Percentiles rank a stretch among this genome's conserved stretches.
Conservation (phyloP, 2,888 invertebrate genomes). For the Caenorhabditis afra region DNA sequence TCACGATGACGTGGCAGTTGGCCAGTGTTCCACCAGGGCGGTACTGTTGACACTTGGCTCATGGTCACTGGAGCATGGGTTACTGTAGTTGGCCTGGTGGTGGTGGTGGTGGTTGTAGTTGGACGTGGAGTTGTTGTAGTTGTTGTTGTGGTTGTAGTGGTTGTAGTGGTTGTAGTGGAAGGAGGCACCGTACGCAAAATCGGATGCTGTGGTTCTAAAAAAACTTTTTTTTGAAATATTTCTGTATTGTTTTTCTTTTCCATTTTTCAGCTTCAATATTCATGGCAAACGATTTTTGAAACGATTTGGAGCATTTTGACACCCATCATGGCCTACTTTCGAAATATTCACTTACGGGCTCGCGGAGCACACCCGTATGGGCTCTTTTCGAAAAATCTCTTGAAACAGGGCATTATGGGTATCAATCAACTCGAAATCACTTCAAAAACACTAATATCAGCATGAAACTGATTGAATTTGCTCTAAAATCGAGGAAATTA, state of each 20-base stretch:
- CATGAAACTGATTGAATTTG: too few species aligned
- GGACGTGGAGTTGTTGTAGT: conserved; percentile 16
- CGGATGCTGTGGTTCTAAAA: conserved; percentile 17
- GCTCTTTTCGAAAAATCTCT: too few species aligned
- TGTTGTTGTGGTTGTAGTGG: conserved; percentile 16
- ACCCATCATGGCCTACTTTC: conserved; percentile 3
- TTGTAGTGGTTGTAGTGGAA: conserved; percentile 20
- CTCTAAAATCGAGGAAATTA: neutral
- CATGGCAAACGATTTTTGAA: neutral
- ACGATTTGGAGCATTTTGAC: neutral
- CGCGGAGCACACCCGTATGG: neutral
- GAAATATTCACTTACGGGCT: neutral
- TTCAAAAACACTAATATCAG: too few species aligned
- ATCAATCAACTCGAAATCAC: too few species aligned
- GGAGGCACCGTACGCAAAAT: too few species aligned
- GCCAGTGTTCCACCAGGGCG: conserved; percentile 39
- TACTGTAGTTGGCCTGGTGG: conserved; percentile 31
- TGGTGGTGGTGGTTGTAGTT: conserved; percentile 24
- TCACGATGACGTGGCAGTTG: conserved; percentile 50
- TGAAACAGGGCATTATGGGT: too few species aligned
- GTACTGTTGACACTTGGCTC: conserved; percentile 31
- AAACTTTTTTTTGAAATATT: conserved; percentile 2
- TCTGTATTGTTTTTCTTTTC: neutral
- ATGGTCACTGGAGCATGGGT: neutral
- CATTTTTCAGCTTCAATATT: neutral